phyloP scores from a whole-genome alignment of 2,888 invertebrate genomes.

The Empis livida region DNA sequence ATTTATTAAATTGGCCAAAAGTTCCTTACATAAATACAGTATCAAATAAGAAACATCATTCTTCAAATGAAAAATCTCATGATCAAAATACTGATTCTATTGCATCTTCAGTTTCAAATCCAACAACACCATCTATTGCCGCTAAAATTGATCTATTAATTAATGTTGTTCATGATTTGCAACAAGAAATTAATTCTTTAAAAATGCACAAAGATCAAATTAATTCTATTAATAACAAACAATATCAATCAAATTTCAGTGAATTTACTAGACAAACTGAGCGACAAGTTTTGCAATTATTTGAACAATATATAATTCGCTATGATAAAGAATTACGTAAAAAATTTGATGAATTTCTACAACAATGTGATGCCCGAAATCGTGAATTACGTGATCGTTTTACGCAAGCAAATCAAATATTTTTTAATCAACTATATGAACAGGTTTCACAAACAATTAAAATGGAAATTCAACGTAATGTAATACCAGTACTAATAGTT shows the following conservation, averaged over 20 bases:
- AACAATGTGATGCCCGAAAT: constrained; percentile 36
- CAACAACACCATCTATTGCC: neutral
- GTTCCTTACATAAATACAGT: too few relatives aligned
- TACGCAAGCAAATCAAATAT: constrained; percentile 40
- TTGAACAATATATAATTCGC: constrained; percentile 33
- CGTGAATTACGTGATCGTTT: constrained; percentile 40
- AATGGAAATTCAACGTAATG: constrained; percentile 42
- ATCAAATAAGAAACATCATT: too few relatives aligned
- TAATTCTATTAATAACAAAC: too few relatives aligned
- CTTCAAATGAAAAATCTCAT: too few relatives aligned
- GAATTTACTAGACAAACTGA: constrained; percentile 26
- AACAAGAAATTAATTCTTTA: too few relatives aligned
- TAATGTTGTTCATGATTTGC: too few relatives aligned
- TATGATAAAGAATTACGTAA: constrained; percentile 32
- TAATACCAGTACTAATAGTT: constrained; percentile 46
- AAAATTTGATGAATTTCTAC: constrained; percentile 21
- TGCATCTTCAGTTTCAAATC: too few relatives aligned
- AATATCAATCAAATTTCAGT: neutral
- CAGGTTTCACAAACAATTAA: constrained; percentile 43
- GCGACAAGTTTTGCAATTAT: constrained; percentile 28
- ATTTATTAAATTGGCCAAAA: too few relatives aligned
- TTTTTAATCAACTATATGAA: constrained; percentile 38
- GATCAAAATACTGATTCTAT: too few relatives aligned
- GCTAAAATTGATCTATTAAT: too few relatives aligned
- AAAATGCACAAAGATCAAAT: too few relatives aligned